These are phyloP conservation scores for Capitulum mitella DNA, from an alignment of 2,888 invertebrate species.

Conservation along the genomic window DNA sequence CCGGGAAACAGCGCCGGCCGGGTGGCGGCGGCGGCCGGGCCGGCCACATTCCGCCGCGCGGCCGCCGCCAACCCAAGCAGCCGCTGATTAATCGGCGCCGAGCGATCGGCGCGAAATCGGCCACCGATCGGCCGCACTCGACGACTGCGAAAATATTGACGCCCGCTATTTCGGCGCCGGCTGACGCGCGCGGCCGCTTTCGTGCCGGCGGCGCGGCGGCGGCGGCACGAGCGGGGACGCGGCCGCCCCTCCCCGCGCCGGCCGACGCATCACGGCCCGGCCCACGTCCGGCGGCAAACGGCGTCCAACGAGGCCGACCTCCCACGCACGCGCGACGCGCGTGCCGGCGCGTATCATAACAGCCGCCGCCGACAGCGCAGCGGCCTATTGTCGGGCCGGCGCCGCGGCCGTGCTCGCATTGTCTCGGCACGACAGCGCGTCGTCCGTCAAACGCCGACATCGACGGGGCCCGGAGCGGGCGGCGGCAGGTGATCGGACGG, in stretches of 20 bases:
- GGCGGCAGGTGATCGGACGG: too few relatives aligned
- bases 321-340: not conserved
- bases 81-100: not conserved
- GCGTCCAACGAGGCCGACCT: not conserved
- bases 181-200: too few relatives aligned
- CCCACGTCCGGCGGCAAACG: not conserved
- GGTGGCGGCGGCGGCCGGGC: not conserved
- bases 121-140: not conserved
- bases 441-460: too few relatives aligned
- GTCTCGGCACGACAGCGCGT: too few relatives aligned
- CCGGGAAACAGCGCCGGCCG: not conserved
- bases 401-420: not conserved
- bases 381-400: not conserved
- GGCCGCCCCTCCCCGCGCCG: not conserved
- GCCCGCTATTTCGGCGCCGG: not conserved
- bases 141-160: slow-evolving; percentile 17
- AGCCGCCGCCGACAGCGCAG: not conserved
- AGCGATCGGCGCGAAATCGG: not conserved
- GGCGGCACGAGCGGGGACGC: too few relatives aligned
- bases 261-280: not conserved
- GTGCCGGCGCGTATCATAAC: not conserved
- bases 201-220: too few relatives aligned
- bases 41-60: not conserved
- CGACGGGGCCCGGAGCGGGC: too few relatives aligned
- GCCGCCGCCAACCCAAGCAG: slow-evolving; percentile 10